Percentiles rank a stretch among this genome's conserved stretches.
These are phyloP conservation scores for Eulithis prunata DNA, from an alignment of 2,888 invertebrate genomes.

Conservation along the genomic window DNA sequence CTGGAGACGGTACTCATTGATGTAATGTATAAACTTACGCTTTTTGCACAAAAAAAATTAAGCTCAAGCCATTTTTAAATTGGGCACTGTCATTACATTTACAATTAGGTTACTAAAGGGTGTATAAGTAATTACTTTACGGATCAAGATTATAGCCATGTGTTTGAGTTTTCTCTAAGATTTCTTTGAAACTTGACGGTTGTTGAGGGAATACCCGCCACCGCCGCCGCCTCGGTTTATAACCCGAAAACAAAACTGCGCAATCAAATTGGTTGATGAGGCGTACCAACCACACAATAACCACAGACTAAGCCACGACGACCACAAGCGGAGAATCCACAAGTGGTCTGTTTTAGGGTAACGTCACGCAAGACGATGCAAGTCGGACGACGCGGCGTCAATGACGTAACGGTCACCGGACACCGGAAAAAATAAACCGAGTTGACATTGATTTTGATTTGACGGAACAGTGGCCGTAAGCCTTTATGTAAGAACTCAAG, in stretches of 20 bases:
- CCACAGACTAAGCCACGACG: constrained; percentile 8
- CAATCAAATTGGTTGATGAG: not conserved
- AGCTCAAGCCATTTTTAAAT: not conserved
- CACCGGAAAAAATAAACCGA: constrained; percentile 51
- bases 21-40: constrained; percentile 43
- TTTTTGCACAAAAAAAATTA: constrained; percentile 35
- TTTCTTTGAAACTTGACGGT: not conserved
- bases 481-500: constrained; percentile 19
- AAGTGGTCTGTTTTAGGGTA: constrained; percentile 36
- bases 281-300: not conserved
- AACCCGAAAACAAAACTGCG: not conserved
- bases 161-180: too few species aligned
- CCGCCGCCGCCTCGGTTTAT: not conserved
- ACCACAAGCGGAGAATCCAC: constrained; percentile 22
- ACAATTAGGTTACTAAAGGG: not conserved
- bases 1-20: constrained; percentile 48
- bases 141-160: not conserved
- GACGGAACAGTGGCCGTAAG: constrained; percentile 44
- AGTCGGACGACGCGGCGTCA: constrained; percentile 60
- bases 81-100: constrained; percentile 27
- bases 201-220: too few species aligned
- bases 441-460: constrained; percentile 64
- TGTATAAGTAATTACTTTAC: not conserved
- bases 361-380: constrained; percentile 68
- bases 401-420: constrained; percentile 66